Evolutionary conservation across 2,113 vertebrate species (phyloP).

Genomic region (Sander lucioperca): DNA sequence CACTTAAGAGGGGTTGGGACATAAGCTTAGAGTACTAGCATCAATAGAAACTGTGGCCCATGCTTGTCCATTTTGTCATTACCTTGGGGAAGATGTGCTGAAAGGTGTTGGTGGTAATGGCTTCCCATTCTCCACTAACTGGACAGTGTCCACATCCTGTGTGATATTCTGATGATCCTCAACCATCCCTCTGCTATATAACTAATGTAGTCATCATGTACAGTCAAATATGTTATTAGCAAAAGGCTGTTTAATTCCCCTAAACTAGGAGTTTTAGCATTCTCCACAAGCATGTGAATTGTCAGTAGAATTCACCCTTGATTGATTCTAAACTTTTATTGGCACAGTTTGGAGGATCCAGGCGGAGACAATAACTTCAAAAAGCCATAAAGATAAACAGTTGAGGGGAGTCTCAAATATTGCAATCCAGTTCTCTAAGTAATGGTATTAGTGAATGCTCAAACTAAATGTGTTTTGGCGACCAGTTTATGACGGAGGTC

Average conservation of each 20-base stretch:
- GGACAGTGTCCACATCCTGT: neutral
- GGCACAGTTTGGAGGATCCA: neutral
- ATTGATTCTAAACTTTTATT: neutral
- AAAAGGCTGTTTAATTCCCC: neutral
- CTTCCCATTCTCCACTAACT: slow-evolving; percentile 12
- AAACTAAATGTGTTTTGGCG: neutral
- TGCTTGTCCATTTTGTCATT: neutral
- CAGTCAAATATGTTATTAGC: neutral
- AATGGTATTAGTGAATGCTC: neutral
- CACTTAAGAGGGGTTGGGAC: slow-evolving; percentile 13
- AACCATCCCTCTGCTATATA: neutral
- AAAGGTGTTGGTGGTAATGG: slow-evolving; percentile 8
- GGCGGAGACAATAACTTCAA: neutral
- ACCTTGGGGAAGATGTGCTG: slow-evolving; percentile 18
- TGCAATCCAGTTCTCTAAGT: neutral
- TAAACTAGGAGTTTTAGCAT: neutral
- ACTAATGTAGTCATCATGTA: neutral
- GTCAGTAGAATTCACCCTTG: neutral
- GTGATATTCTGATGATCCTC: neutral
- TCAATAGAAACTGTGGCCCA: neutral
- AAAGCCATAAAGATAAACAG: neutral
- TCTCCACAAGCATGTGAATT: neutral
- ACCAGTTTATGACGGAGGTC: neutral
- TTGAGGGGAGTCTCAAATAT: neutral
- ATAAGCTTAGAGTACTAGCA: neutral